phyloP scores from a whole-genome alignment of 2,888 invertebrate genomes.

The Mesorhabditis spiculigera region DNA sequence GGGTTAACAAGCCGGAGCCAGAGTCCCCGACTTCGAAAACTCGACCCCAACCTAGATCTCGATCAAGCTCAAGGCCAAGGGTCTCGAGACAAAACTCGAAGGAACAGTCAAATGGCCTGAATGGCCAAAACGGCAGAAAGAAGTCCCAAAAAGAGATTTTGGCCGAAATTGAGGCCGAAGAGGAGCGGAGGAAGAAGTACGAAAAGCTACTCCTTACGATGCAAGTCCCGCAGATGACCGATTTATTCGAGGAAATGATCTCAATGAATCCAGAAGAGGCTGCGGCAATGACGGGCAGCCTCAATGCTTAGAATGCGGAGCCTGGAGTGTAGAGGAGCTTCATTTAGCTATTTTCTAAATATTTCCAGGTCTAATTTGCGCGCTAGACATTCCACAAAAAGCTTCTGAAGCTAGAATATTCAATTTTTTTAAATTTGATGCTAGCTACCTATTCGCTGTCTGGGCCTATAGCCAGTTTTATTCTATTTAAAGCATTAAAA shows the following conservation, averaged over 20 bases:
- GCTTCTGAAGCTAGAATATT: no score
- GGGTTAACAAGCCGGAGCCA: background rate
- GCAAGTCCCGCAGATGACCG: constrained; percentile 6
- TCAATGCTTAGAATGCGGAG: no score
- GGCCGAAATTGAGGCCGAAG: background rate
- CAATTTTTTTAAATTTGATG: no score
- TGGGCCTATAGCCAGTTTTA: no score
- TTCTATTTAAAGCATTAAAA: no score
- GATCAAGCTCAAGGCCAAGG: background rate
- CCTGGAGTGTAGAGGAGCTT: no score
- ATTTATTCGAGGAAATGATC: background rate
- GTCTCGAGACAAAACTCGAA: no score
- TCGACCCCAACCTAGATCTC: background rate
- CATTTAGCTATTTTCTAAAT: no score
- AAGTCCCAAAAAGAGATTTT: constrained; percentile 1
- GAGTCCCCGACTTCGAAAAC: no score
- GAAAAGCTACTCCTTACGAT: background rate
- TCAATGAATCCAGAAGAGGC: background rate
- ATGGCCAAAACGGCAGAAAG: background rate
- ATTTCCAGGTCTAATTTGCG: no score
- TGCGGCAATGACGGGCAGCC: background rate
- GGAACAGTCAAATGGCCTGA: background rate
- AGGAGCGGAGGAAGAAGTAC: constrained; percentile 4
- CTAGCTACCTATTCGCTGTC: no score
- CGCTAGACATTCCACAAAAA: no score